A percentile compares a stretch with the other conserved stretches of the same genome.
Conservation (phyloP, 2,113 vertebrate species). For the Hippocampus comes region DNA sequence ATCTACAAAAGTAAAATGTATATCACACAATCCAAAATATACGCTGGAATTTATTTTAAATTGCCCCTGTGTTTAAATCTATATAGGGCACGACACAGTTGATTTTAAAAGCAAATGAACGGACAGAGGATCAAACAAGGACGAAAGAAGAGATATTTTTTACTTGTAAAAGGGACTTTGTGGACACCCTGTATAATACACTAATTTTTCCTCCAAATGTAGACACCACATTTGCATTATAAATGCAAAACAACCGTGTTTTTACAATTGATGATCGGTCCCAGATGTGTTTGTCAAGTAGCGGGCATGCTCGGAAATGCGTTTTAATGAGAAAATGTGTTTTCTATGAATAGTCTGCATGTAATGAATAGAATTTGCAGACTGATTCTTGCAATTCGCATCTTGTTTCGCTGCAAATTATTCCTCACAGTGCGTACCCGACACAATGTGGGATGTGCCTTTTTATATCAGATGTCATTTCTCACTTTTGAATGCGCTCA, state of each 20-base stretch:
- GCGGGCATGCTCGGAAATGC: conserved; percentile 45
- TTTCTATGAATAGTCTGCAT: conserved; percentile 46
- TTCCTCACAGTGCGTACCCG: conserved; percentile 41
- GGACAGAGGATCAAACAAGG: background rate
- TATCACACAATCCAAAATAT: background rate
- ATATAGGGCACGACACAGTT: no score
- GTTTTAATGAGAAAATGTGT: conserved; percentile 48
- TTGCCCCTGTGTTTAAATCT: background rate
- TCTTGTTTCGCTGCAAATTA: conserved; percentile 54
- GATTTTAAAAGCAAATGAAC: background rate
- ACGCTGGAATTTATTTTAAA: background rate
- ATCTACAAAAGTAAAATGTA: no score
- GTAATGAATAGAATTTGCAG: conserved; percentile 55
- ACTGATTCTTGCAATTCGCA: conserved; percentile 60
- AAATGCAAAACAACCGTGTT: conserved; percentile 7
- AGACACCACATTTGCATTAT: background rate
- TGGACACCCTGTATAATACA: background rate
- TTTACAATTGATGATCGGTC: conserved; percentile 14
- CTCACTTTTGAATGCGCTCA: conserved; percentile 35
- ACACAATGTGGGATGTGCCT: conserved; percentile 17
- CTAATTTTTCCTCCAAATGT: background rate
- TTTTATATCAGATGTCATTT: conserved; percentile 23
- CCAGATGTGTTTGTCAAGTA: conserved; percentile 28
- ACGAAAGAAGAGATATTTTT: background rate
- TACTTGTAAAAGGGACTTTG: background rate